A percentile compares a stretch with the other conserved stretches of the same genome.
These are phyloP conservation scores for Monomorium pharaonis DNA, from an alignment of 1,140 invertebrate species.

Conservation along the genomic window DNA sequence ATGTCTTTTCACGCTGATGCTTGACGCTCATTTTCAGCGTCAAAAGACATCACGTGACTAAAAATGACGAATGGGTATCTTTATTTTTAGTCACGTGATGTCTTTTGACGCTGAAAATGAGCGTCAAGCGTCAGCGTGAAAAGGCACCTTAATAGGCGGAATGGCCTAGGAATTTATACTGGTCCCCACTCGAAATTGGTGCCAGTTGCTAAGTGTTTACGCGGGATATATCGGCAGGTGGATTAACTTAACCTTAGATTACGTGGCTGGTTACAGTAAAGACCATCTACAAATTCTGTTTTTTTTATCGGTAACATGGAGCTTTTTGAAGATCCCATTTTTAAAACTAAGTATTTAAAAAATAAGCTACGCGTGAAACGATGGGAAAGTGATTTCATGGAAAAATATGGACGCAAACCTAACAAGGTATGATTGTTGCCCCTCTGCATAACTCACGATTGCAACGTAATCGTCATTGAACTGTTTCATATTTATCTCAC, in stretches of 20 bases:
- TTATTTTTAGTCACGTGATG: too few species aligned
- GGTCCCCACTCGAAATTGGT: too few species aligned
- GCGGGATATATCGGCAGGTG: background rate
- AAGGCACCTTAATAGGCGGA: too few species aligned
- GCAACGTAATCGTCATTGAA: background rate
- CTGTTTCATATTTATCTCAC: background rate
- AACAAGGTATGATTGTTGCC: slow-evolving; percentile 88
- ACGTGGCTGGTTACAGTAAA: too few species aligned
- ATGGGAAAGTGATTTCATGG: slow-evolving; percentile 92
- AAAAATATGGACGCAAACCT: slow-evolving; percentile 88
- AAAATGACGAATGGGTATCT: too few species aligned
- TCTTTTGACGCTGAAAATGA: too few species aligned
- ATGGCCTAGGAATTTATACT: too few species aligned
- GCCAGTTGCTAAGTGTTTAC: slow-evolving; percentile 20
- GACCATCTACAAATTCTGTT: background rate
- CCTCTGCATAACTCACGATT: background rate
- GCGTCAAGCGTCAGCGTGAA: too few species aligned
- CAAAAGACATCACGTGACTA: too few species aligned
- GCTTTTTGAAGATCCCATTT: slow-evolving; percentile 75
- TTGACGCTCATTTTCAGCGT: too few species aligned
- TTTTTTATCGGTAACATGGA: slow-evolving; percentile 67
- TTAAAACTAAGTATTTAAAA: slow-evolving; percentile 85
- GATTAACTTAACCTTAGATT: too few species aligned
- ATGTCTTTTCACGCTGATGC: too few species aligned
- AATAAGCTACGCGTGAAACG: slow-evolving; percentile 90